phyloP scores from a whole-genome alignment of 2,113 vertebrate species.

The Nothobranchius kuhntae region DNA sequence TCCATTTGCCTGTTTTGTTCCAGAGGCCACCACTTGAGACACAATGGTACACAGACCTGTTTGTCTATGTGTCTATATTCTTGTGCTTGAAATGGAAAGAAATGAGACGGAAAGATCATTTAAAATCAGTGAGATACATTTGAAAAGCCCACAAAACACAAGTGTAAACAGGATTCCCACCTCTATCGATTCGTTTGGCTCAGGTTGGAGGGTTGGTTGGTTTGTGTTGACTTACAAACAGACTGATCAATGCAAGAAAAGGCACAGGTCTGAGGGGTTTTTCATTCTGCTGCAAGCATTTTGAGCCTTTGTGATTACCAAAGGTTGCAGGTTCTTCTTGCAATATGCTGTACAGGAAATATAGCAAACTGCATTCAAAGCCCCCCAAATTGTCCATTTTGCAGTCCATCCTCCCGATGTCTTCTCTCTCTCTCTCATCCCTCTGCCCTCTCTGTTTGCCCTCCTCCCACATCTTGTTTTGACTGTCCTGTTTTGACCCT shows the following conservation, averaged over 20 bases:
- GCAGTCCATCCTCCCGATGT: neutral
- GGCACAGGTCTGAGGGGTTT: constrained; percentile 14
- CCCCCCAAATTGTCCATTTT: neutral
- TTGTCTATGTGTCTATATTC: constrained; percentile 38
- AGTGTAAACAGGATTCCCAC: constrained; percentile 56
- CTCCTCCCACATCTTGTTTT: constrained; percentile 9
- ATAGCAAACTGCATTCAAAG: constrained; percentile 31
- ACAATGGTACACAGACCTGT: constrained; percentile 36
- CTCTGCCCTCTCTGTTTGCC: neutral
- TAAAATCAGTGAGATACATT: constrained; percentile 30
- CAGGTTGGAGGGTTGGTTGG: constrained; percentile 47
- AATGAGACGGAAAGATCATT: neutral
- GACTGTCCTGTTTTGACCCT: constrained; percentile 41
- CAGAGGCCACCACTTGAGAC: constrained; percentile 40
- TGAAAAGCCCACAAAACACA: constrained; percentile 47
- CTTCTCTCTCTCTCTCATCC: neutral
- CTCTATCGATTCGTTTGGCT: constrained; percentile 61
- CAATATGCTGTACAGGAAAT: neutral
- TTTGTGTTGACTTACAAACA: constrained; percentile 66
- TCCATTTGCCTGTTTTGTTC: constrained; percentile 21
- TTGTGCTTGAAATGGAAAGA: constrained; percentile 21
- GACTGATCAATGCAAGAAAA: constrained; percentile 56
- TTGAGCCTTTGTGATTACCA: constrained; percentile 26
- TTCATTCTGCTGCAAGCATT: constrained; percentile 27
- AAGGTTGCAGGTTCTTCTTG: constrained; percentile 27